These are phyloP conservation scores for Cryptophagus acutangulus DNA, from an alignment of 2,888 invertebrate species.

Conservation along the genomic window DNA sequence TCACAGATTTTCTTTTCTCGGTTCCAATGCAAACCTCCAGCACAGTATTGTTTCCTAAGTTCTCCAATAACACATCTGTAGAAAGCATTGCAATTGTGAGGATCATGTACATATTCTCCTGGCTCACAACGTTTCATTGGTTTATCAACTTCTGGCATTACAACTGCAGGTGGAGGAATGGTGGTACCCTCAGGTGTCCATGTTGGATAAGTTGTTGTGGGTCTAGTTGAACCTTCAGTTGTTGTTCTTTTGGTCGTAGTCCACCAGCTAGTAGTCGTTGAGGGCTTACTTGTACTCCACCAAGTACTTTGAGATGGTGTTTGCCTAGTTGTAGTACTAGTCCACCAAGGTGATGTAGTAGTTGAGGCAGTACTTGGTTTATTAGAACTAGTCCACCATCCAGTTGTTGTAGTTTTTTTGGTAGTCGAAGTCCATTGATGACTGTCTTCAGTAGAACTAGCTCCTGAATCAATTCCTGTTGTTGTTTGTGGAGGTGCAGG, in stretches of 20 bases:
- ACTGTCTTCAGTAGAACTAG: conserved; percentile 31
- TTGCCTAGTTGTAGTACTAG: conserved; percentile 32
- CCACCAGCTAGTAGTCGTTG: conserved; percentile 35
- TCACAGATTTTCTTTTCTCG: conserved; percentile 63
- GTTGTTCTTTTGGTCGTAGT: conserved; percentile 42
- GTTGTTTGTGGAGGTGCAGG: conserved; percentile 72
- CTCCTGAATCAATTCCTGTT: conserved; percentile 59
- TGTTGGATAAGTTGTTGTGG: conserved; percentile 27
- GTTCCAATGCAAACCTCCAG: conserved; percentile 80
- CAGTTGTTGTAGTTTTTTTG: conserved; percentile 9
- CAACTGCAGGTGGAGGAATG: conserved; percentile 47
- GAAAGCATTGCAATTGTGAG: conserved; percentile 68
- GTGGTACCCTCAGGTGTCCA: conserved; percentile 34
- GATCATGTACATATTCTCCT: conserved; percentile 56
- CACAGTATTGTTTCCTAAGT: conserved; percentile 67
- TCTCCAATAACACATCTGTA: conserved; percentile 72
- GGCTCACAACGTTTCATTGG: conserved; percentile 43
- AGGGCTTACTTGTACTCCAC: conserved; percentile 36
- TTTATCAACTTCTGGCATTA: conserved; percentile 45
- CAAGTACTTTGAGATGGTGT: conserved; percentile 38
- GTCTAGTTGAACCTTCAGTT: conserved; percentile 31
- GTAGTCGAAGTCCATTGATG: conserved; percentile 13
- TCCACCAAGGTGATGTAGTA: conserved; percentile 24
- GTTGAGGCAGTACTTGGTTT: conserved; percentile 30
- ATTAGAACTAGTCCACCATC: conserved; percentile 32